phyloP scores from a whole-genome alignment of 2,888 invertebrate species.

The Eilema depressum region DNA sequence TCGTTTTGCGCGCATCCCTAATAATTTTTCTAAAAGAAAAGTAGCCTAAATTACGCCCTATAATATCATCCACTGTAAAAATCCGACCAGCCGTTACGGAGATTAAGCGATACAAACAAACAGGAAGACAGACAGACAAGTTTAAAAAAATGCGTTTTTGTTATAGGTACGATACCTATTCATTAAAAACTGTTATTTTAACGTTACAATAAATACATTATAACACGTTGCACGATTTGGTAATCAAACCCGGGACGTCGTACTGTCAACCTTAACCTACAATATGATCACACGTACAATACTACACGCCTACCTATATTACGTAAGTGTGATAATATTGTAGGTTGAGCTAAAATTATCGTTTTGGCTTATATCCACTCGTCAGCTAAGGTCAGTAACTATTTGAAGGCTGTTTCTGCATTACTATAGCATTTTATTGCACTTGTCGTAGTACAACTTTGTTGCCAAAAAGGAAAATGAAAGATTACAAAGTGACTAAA shows the following conservation, averaged over 20 bases:
- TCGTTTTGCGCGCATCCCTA: no score
- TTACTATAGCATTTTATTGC: constrained; percentile 22
- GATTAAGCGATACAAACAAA: no score
- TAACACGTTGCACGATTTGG: no score
- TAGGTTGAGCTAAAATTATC: constrained; percentile 68
- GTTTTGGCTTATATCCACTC: constrained; percentile 75
- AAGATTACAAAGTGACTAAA: neutral
- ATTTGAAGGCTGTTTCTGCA: constrained; percentile 44
- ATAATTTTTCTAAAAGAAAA: no score
- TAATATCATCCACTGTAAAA: no score
- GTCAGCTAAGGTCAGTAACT: constrained; percentile 67
- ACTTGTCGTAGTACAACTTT: neutral
- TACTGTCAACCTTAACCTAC: neutral
- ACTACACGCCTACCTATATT: neutral
- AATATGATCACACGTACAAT: constrained; percentile 1
- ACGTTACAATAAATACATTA: no score
- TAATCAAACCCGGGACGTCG: neutral
- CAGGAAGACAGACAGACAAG: no score
- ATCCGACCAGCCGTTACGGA: no score
- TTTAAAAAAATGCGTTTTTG: no score
- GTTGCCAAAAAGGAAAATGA: neutral
- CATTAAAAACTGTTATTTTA: no score
- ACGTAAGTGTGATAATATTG: constrained; percentile 48
- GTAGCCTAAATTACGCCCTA: no score
- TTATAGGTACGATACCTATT: no score